Base-by-base conservation (phyloP, 2,113 vertebrate genomes). In the Scortum barcoo region DNA sequence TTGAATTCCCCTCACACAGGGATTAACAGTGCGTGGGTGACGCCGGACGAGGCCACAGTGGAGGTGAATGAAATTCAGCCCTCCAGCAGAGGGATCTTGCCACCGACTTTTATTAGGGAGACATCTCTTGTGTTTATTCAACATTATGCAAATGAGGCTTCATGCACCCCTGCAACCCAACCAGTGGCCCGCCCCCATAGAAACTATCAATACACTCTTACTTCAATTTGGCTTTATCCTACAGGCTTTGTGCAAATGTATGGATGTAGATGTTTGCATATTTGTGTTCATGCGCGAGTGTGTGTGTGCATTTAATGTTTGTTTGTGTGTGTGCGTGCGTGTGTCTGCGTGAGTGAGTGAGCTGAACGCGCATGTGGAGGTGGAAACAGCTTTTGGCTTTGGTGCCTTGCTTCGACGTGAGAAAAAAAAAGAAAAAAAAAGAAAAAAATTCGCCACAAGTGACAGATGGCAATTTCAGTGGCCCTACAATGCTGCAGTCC, bases 401-500 rank as follows among this genome's bases (percentile, higher is more conserved):
- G 95, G 97, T 98, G 97, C 97, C 98, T 98, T 99, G 96, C 96
- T 97, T 97, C 89, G 96, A 96, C 94, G 96, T 97, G 85, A 87
- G 90, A 94, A 87, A 88, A 93, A 88, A 77, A 92, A 81, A 82
- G 84, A 57, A 92, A 81, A 82, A 85, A 57, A 81, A 96, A 70
- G 54, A 1, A 46, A 58, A 76, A 89, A 90, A 93, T 96, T 97
- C 91, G 97, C 98, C 98, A 98, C 96, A 95, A 97, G 92, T 96
- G 95, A 97, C 95, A 95, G 97, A 97, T 97, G 98, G 98, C 97
- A 98, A 97, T 97, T 97, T 93, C 94, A 98, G 97, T 97, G 97
- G 98, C 98, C 98, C 98, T 99, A 98, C 94, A 95, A 99, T 99
- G 98, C 98, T 99, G 98, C 98, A 99, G 96, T 97, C 96, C 97